A percentile compares a stretch with the other conserved stretches of the same genome.
Evolutionary conservation across 2,113 vertebrate genomes (phyloP).

Genomic region (Alaudala cheleensis): DNA sequence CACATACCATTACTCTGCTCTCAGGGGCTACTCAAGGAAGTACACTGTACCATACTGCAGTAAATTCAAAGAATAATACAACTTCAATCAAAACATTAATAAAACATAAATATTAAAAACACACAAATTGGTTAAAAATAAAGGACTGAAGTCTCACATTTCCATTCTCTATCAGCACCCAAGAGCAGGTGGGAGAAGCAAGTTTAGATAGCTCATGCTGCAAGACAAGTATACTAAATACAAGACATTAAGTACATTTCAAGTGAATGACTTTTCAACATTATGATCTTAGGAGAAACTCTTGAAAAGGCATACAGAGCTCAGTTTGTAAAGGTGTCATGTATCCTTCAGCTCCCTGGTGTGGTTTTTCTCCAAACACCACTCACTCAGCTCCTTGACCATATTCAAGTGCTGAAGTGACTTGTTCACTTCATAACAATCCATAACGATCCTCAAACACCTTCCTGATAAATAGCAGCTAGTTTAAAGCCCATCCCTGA

Average conservation of each 20-base stretch:
- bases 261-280: background rate
- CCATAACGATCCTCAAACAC: background rate
- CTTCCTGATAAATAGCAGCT: background rate
- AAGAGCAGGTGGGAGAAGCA: background rate
- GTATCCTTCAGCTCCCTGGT: background rate
- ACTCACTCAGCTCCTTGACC: background rate
- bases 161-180: background rate
- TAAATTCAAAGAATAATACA: background rate
- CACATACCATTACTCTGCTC: background rate
- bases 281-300: background rate
- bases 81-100: background rate
- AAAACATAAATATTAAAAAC: rapidly evolving
- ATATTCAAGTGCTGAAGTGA: background rate
- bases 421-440: background rate
- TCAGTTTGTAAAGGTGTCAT: background rate
- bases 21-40: background rate
- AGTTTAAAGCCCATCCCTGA: background rate
- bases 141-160: background rate
- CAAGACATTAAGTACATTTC: background rate
- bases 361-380: background rate
- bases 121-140: background rate
- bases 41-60: background rate
- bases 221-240: background rate
- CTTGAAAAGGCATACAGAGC: background rate
- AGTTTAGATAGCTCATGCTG: background rate